Percentiles rank a stretch among this genome's conserved stretches.
Evolutionary conservation across 2,888 invertebrate species (phyloP).

Genomic region (Stenurella melanura): DNA sequence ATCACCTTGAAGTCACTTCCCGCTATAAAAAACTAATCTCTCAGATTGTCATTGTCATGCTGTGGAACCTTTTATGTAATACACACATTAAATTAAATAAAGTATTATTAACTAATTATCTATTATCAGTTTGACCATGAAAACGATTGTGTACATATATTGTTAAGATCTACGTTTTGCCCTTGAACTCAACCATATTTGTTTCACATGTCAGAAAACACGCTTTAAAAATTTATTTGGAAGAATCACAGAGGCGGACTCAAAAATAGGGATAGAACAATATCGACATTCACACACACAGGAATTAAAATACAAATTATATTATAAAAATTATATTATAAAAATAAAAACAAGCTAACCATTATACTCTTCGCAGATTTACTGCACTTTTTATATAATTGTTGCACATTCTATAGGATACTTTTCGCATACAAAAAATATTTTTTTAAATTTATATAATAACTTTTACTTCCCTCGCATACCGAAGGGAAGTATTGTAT

Average conservation of each 20-base stretch:
- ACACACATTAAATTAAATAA: slow-evolving; percentile 48
- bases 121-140: slow-evolving; percentile 71
- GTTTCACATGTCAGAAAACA: slow-evolving; percentile 39
- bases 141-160: slow-evolving; percentile 63
- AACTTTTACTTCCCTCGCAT: no score
- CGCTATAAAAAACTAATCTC: slow-evolving; percentile 48
- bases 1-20: slow-evolving; percentile 60
- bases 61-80: slow-evolving; percentile 41
- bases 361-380: no score
- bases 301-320: not conserved
- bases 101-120: slow-evolving; percentile 69
- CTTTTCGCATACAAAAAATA: no score
- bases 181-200: slow-evolving; percentile 60
- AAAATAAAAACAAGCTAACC: no score
- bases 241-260: slow-evolving; percentile 29
- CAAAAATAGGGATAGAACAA: not conserved
- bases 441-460: no score
- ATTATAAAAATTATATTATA: no score
- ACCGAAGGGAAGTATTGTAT: no score
- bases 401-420: no score
- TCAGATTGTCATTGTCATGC: slow-evolving; percentile 40
- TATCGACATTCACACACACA: not conserved
- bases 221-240: slow-evolving; percentile 28
- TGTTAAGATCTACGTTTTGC: slow-evolving; percentile 56
- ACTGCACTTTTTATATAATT: no score